Evolutionary conservation across 1,140 invertebrate genomes (phyloP).

Genomic region (Drosophila orena): DNA sequence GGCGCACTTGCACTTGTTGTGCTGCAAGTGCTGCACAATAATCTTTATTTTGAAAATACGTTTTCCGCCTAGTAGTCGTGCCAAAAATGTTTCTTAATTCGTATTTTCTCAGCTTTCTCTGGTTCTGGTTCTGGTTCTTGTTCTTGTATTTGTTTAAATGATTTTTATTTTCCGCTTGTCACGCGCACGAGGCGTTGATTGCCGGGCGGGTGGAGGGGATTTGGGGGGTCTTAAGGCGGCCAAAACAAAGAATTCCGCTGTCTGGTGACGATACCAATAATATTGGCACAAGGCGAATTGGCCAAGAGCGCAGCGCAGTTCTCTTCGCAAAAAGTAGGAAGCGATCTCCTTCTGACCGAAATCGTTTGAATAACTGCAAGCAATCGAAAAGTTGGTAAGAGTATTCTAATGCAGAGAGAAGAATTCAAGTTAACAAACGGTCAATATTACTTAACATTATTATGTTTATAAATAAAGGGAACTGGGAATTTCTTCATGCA

Average conservation of each 20-base stretch:
- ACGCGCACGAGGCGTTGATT: conserved; percentile 62
- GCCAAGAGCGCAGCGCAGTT: conserved; percentile 20
- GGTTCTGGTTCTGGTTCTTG: not conserved
- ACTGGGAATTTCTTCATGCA: too few relatives aligned
- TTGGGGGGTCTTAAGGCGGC: conserved; percentile 23
- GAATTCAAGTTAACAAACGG: too few relatives aligned
- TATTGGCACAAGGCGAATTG: conserved; percentile 9
- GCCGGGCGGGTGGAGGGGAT: not conserved
- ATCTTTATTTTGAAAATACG: conserved; percentile 39
- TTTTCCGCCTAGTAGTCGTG: conserved; percentile 53
- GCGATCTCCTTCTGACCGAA: not conserved
- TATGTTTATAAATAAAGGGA: too few relatives aligned
- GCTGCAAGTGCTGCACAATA: conserved; percentile 13
- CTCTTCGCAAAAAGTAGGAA: conserved; percentile 30
- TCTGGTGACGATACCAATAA: conserved; percentile 27
- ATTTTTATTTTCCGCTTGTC: conserved; percentile 46
- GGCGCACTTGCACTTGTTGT: conserved; percentile 28
- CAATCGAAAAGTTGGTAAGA: not conserved
- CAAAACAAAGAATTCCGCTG: conserved; percentile 49
- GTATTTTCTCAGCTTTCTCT: conserved; percentile 28
- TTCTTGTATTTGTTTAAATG: conserved; percentile 12
- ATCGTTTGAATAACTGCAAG: not conserved
- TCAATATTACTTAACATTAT: too few relatives aligned
- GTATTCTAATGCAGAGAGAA: not conserved
- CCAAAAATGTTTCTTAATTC: conserved; percentile 51